Evolutionary conservation across 2,797 vertebrate genomes (phyloP).

Genomic region (Rhyacichthys aspro): DNA sequence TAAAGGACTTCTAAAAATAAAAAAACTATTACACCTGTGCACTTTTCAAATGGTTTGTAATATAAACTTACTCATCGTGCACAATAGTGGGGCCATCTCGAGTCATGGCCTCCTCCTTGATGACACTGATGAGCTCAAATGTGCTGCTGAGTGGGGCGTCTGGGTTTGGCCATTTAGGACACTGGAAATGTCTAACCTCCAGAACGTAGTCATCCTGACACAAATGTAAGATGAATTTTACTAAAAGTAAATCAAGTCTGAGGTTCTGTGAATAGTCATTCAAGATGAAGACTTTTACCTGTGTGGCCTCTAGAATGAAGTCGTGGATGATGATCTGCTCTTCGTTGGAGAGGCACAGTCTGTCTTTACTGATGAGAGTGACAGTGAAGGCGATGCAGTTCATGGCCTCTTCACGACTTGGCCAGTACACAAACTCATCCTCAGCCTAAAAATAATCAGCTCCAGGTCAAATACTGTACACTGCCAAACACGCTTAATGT

Average conservation of each 20-base stretch:
- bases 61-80: conserved; percentile 91
- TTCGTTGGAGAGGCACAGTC: conserved; percentile 97
- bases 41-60: background rate
- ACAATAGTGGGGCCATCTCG: conserved; percentile 97
- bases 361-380: conserved; percentile 99
- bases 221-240: background rate
- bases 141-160: conserved; percentile 96
- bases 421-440: conserved; percentile 99
- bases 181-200: conserved; percentile 98
- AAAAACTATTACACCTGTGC: too few relatives aligned
- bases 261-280: background rate
- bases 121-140: conserved; percentile 98
- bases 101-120: conserved; percentile 98
- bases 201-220: conserved; percentile 96
- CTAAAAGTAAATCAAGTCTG: background rate
- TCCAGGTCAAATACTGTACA: background rate
- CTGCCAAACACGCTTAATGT: background rate
- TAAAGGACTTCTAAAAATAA: too few relatives aligned
- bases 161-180: conserved; percentile 98
- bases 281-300: conserved; percentile 74
- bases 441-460: conserved; percentile 83
- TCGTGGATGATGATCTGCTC: conserved; percentile 99
- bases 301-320: conserved; percentile 98
- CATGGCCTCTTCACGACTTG: conserved; percentile 98
- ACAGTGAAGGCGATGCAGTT: conserved; percentile 98